Percentiles rank a stretch among this genome's conserved stretches.
phyloP scores from a whole-genome alignment of 2,888 invertebrate genomes.

The Prosapia bicincta region DNA sequence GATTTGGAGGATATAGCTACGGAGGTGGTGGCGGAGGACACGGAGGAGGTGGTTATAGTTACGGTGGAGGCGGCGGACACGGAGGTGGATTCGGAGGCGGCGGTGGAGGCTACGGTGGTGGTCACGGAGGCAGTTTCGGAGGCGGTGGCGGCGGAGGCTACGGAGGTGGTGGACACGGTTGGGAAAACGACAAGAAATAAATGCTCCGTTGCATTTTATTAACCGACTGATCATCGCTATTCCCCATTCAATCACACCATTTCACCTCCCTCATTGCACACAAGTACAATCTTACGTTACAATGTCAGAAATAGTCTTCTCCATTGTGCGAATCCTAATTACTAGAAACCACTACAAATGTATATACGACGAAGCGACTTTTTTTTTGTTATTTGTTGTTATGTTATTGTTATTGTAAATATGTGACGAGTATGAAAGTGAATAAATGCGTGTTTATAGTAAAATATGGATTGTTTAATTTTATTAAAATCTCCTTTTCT shows the following conservation, averaged over 20 bases:
- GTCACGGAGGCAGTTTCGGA: constrained; percentile 2
- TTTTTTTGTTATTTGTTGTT: not conserved
- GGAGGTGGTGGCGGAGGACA: constrained; percentile 15
- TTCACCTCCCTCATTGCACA: not conserved
- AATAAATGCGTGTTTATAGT: not conserved
- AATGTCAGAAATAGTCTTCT: not conserved
- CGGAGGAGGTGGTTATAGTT: constrained; percentile 14
- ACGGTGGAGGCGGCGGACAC: constrained; percentile 19
- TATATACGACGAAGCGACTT: not conserved
- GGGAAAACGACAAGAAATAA: constrained; percentile 24
- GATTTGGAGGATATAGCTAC: constrained; percentile 6
- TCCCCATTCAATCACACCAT: not conserved
- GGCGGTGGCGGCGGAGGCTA: constrained; percentile 6
- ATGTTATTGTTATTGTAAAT: not conserved
- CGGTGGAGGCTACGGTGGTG: constrained; percentile 6
- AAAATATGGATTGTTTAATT: not conserved
- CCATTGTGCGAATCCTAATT: not conserved
- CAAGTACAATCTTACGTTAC: not conserved
- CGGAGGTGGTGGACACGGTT: constrained; percentile 19
- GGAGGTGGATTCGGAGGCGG: constrained; percentile 18
- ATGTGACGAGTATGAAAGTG: not conserved
- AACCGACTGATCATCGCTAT: not conserved
- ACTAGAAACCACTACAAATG: not conserved
- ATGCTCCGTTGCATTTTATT: not conserved
- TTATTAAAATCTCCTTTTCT: not conserved